Conservation (phyloP, 2,113 vertebrate species). For the Nematolebias whitei region DNA sequence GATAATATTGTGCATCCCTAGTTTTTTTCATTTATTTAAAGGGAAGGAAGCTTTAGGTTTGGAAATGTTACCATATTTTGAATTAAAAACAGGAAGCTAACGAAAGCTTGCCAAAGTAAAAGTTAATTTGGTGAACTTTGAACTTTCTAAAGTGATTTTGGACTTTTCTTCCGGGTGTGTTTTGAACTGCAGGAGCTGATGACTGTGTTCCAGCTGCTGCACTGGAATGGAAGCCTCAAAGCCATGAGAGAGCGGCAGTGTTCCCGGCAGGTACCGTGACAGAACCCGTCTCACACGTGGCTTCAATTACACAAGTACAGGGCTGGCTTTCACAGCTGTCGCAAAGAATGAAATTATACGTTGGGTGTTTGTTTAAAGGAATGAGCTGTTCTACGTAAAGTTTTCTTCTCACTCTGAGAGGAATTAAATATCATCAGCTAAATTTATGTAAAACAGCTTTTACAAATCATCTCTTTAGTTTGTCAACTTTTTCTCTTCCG, state of each 20-base stretch:
- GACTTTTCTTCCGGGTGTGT: constrained; percentile 13
- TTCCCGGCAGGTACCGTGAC: constrained; percentile 88
- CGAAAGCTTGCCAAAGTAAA: too few relatives aligned
- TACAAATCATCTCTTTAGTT: too few relatives aligned
- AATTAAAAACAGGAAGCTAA: too few relatives aligned
- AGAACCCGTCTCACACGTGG: constrained; percentile 2
- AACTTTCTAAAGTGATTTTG: background rate
- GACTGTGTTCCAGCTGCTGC: constrained; percentile 96
- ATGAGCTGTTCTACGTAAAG: background rate
- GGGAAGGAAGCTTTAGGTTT: background rate
- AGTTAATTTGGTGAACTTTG: too few relatives aligned
- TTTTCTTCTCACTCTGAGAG: background rate
- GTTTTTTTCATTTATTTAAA: background rate
- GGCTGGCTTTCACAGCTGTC: constrained; percentile 4
- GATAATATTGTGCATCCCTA: too few relatives aligned
- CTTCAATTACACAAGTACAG: constrained; percentile 12
- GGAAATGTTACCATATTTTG: background rate
- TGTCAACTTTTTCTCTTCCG: too few relatives aligned
- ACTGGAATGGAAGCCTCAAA: constrained; percentile 98
- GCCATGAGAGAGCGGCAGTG: constrained; percentile 98
- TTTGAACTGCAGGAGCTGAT: constrained; percentile 88
- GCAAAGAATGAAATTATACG: constrained; percentile 1
- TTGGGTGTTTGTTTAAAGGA: background rate
- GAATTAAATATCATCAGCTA: too few relatives aligned
- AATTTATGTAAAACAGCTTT: background rate